These are phyloP conservation scores for Lepidurus couesii DNA, from an alignment of 1,140 invertebrate species.

Conservation along the genomic window DNA sequence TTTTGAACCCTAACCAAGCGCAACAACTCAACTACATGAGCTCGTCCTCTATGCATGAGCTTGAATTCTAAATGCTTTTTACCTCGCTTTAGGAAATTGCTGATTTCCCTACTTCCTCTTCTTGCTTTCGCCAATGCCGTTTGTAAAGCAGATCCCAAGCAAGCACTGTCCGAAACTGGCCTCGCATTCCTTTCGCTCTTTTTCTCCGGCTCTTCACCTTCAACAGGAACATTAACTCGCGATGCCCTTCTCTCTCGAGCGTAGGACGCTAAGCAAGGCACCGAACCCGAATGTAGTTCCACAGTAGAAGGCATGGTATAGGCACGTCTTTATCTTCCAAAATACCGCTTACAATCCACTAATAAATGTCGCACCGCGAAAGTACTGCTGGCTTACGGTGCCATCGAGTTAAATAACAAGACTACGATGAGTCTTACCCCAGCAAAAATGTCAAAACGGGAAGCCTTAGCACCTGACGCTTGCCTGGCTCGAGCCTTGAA, in stretches of 20 bases:
- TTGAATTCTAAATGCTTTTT: not conserved
- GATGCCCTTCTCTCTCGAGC: not conserved
- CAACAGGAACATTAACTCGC: not conserved
- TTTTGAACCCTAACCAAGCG: too few species aligned
- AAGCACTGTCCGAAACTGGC: not conserved
- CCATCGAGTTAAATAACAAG: not conserved
- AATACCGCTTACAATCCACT: too few species aligned
- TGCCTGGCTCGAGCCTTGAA: not conserved
- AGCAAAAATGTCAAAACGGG: not conserved
- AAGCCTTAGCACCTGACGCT: conserved; percentile 11
- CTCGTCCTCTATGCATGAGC: not conserved
- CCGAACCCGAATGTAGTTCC: conserved; percentile 1
- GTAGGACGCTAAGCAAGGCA: not conserved
- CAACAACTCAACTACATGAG: not conserved
- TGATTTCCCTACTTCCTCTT: conserved; percentile 11
- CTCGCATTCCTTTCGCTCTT: not conserved
- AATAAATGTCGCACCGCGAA: not conserved
- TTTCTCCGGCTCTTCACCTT: not conserved
- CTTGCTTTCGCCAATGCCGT: not conserved
- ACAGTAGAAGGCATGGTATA: not conserved
- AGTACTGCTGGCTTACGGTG: not conserved
- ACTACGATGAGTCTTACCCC: not conserved
- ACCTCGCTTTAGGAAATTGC: not conserved
- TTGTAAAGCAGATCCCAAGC: conserved; percentile 18
- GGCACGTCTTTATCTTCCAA: too few species aligned